Percentiles rank a stretch among this genome's conserved stretches.
Conservation (phyloP, 2,888 invertebrate genomes). For the Agrochola lychnidis region DNA sequence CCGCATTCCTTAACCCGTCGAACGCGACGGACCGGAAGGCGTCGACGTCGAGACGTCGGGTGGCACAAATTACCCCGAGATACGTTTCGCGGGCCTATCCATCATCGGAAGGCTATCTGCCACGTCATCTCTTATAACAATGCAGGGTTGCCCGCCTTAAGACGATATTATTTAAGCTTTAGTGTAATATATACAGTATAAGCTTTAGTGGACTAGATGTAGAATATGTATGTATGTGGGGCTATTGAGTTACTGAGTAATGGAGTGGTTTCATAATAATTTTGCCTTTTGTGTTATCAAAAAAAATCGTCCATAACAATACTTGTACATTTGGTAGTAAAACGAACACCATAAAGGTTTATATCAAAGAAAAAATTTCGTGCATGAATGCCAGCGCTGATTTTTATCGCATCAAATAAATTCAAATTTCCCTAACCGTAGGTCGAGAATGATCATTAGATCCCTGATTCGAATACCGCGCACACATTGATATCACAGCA, state of each 20-base stretch:
- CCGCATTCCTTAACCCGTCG: slow-evolving; percentile 55
- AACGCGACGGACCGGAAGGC: slow-evolving; percentile 56
- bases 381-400: neutral
- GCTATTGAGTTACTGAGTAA: slow-evolving; percentile 10
- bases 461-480: slow-evolving; percentile 43
- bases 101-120: slow-evolving; percentile 68
- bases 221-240: slow-evolving; percentile 8
- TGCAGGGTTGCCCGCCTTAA: slow-evolving; percentile 54
- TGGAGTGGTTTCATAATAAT: slow-evolving; percentile 15
- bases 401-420: slow-evolving; percentile 11
- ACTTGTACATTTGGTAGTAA: too few species aligned
- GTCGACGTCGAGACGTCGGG: slow-evolving; percentile 61
- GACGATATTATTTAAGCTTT: slow-evolving; percentile 57
- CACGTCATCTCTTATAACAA: slow-evolving; percentile 63
- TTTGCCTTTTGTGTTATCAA: neutral
- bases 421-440: slow-evolving; percentile 4
- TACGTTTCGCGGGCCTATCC: slow-evolving; percentile 66
- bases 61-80: slow-evolving; percentile 70
- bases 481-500: slow-evolving; percentile 51
- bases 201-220: neutral
- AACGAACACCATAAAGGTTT: neutral
- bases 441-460: slow-evolving; percentile 26
- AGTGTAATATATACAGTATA: slow-evolving; percentile 39
- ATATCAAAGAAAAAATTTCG: neutral
- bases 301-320: neutral